phyloP scores from a whole-genome alignment of 2,888 invertebrate species.

The Neoaliturus tenellus region DNA sequence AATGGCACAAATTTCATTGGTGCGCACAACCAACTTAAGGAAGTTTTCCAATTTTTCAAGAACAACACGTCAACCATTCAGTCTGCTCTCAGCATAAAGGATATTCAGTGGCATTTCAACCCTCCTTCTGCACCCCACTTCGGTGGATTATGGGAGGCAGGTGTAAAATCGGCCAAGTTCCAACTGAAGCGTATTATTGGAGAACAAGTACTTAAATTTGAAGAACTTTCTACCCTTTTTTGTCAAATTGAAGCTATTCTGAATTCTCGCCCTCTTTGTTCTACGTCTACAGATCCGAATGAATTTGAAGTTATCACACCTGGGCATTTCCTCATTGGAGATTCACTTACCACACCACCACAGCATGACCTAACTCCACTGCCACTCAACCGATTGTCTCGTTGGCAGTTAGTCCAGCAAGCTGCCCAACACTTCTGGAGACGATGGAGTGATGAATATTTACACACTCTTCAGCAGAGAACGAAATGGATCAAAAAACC shows the following conservation, averaged over 20 bases:
- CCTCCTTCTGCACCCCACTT: conserved; percentile 69
- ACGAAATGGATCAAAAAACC: conserved; percentile 65
- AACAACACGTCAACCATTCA: too few species aligned
- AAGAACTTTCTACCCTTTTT: conserved; percentile 67
- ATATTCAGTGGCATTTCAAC: conserved; percentile 69
- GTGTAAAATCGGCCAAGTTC: conserved; percentile 67
- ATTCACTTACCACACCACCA: conserved; percentile 63
- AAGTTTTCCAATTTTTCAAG: too few species aligned
- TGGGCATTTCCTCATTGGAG: conserved; percentile 68
- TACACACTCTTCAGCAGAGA: conserved; percentile 65
- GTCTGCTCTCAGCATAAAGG: too few species aligned
- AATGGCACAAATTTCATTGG: conserved; percentile 69
- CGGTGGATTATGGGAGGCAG: conserved; percentile 70
- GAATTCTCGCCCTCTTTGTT: conserved; percentile 67
- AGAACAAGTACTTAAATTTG: conserved; percentile 63
- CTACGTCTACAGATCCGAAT: conserved; percentile 64
- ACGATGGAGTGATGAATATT: conserved; percentile 67
- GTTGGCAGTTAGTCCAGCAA: conserved; percentile 67
- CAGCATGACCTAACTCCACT: too few species aligned
- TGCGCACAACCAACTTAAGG: too few species aligned
- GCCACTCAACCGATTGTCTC: too few species aligned
- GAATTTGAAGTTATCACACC: conserved; percentile 67
- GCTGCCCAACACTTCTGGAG: conserved; percentile 66
- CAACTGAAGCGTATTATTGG: conserved; percentile 65
- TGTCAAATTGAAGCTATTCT: conserved; percentile 67